phyloP scores from a whole-genome alignment of 2,113 vertebrate species.

The Elanoides forficatus region DNA sequence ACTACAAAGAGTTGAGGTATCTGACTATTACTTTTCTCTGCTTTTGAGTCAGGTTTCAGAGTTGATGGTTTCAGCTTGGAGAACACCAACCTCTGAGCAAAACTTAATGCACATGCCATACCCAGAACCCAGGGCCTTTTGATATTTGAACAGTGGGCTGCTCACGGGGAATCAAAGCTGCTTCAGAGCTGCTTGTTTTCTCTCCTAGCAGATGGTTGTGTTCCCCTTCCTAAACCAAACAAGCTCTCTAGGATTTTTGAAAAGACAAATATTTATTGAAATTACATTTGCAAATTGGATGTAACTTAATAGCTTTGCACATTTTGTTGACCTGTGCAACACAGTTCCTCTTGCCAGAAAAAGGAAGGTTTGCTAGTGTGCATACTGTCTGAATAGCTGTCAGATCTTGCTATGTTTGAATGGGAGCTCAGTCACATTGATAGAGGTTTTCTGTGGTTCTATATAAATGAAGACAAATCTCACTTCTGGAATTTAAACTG shows the following conservation, averaged over 20 bases:
- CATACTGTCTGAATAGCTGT: neutral
- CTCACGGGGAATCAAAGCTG: slow-evolving; percentile 26
- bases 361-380: neutral
- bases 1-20: neutral
- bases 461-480: neutral
- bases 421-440: neutral
- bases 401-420: neutral
- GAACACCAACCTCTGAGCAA: neutral
- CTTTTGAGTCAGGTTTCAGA: neutral
- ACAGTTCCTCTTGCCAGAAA: neutral
- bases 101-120: neutral
- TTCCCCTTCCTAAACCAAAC: slow-evolving; percentile 55
- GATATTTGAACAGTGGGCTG: neutral
- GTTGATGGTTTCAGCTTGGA: neutral
- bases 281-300: slow-evolving; percentile 50
- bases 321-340: slow-evolving; percentile 25
- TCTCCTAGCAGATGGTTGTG: slow-evolving; percentile 56
- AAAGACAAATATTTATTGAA: slow-evolving; percentile 68
- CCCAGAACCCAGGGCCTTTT: neutral
- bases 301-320: slow-evolving; percentile 50
- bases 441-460: neutral
- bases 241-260: slow-evolving; percentile 42
- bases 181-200: slow-evolving; percentile 58
- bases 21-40: neutral
- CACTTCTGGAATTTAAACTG: neutral